A percentile compares a stretch with the other conserved stretches of the same genome.
phyloP scores from a whole-genome alignment of 1,140 invertebrate genomes.

The Sycophaga agraensis region DNA sequence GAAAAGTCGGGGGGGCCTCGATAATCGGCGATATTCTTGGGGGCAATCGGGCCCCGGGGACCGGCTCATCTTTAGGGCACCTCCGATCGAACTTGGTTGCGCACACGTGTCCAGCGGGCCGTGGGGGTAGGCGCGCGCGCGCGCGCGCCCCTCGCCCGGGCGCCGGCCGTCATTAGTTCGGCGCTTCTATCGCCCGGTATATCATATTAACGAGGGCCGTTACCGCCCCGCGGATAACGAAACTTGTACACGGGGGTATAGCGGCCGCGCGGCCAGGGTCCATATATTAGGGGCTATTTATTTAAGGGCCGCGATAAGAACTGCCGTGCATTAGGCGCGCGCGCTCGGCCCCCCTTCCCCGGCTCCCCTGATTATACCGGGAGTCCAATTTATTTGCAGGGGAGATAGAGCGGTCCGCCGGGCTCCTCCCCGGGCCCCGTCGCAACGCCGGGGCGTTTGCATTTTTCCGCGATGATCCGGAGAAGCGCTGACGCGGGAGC shows the following conservation, averaged over 20 bases:
- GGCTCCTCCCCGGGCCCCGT: too few relatives aligned
- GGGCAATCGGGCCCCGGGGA: too few relatives aligned
- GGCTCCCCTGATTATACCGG: slow-evolving; percentile 20
- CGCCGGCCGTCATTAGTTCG: slow-evolving; percentile 36
- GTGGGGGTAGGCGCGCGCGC: slow-evolving; percentile 25
- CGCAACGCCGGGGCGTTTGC: too few relatives aligned
- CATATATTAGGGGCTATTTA: slow-evolving; percentile 28
- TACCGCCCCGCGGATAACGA: slow-evolving; percentile 28
- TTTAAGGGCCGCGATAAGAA: slow-evolving; percentile 31
- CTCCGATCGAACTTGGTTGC: too few relatives aligned
- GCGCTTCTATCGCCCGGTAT: slow-evolving; percentile 26
- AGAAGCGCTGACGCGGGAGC: too few relatives aligned
- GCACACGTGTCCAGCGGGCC: too few relatives aligned
- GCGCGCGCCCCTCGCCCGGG: too few relatives aligned
- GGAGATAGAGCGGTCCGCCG: too few relatives aligned
- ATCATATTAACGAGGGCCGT: slow-evolving; percentile 31
- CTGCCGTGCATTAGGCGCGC: slow-evolving; percentile 14
- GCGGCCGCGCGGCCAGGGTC: background rate
- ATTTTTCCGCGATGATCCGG: too few relatives aligned
- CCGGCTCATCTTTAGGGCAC: too few relatives aligned
- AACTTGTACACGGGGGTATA: slow-evolving; percentile 1
- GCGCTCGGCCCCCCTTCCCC: too few relatives aligned
- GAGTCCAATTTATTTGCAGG: slow-evolving; percentile 26
- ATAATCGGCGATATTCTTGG: too few relatives aligned
- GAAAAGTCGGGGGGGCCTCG: slow-evolving; percentile 29